These are phyloP conservation scores for Ectropis grisescens DNA, from an alignment of 1,140 invertebrate species.

Conservation along the genomic window DNA sequence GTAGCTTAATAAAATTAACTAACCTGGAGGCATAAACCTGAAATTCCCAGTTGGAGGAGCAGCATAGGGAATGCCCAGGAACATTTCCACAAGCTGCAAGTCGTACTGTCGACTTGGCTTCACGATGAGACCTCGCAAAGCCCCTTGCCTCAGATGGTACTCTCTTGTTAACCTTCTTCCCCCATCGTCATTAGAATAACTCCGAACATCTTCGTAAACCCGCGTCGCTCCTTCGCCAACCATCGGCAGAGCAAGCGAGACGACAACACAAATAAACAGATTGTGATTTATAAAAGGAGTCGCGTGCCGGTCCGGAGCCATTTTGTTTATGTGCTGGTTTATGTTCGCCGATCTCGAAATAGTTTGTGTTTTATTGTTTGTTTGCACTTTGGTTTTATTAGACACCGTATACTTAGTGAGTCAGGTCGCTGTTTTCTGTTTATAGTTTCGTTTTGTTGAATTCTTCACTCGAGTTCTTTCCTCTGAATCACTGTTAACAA, in stretches of 20 bases:
- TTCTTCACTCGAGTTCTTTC: too few species aligned
- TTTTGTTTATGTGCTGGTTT: slow-evolving; percentile 54
- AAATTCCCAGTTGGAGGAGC: slow-evolving; percentile 86
- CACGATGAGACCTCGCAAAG: slow-evolving; percentile 72
- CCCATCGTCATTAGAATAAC: slow-evolving; percentile 38
- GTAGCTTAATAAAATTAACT: too few species aligned
- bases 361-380: slow-evolving; percentile 36
- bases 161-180: slow-evolving; percentile 55
- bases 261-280: slow-evolving; percentile 61
- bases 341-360: slow-evolving; percentile 38
- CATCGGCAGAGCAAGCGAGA: slow-evolving; percentile 53
- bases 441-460: too few species aligned
- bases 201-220: slow-evolving; percentile 40
- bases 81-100: slow-evolving; percentile 73
- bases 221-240: slow-evolving; percentile 38
- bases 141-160: slow-evolving; percentile 70
- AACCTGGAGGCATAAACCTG: slow-evolving; percentile 89
- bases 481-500: too few species aligned
- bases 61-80: slow-evolving; percentile 89
- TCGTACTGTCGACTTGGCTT: slow-evolving; percentile 68
- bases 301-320: slow-evolving; percentile 48
- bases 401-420: slow-evolving; percentile 23
- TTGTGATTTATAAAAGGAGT: slow-evolving; percentile 53
- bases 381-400: slow-evolving; percentile 40
- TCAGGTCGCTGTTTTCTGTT: slow-evolving; percentile 32